These are phyloP conservation scores for Troides oblongomaculatus DNA, from an alignment of 2,888 invertebrate species.

Conservation along the genomic window DNA sequence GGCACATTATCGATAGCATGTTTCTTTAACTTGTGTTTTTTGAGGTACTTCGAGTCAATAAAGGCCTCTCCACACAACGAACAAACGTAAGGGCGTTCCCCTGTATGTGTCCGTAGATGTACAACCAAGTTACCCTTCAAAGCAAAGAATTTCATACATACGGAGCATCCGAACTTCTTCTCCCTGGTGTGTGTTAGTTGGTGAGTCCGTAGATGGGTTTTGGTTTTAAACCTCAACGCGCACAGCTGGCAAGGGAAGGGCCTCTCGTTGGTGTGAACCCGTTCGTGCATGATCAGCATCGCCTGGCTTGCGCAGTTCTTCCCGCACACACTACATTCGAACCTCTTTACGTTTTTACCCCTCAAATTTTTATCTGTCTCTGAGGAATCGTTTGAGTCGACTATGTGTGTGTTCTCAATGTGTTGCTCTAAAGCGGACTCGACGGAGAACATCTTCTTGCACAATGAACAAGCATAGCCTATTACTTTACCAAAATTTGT, in stretches of 20 bases:
- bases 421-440: conserved; percentile 70
- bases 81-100: conserved; percentile 74
- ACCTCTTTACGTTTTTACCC: conserved; percentile 55
- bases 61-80: conserved; percentile 70
- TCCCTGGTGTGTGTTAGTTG: conserved; percentile 75
- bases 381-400: conserved; percentile 55
- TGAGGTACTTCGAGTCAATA: conserved; percentile 77
- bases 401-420: conserved; percentile 63
- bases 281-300: conserved; percentile 74
- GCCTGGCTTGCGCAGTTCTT: conserved; percentile 74
- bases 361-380: conserved; percentile 58
- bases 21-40: conserved; percentile 73
- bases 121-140: conserved; percentile 75
- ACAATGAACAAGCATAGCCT: conserved; percentile 69
- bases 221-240: conserved; percentile 70
- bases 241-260: conserved; percentile 72
- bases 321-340: conserved; percentile 67
- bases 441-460: conserved; percentile 73
- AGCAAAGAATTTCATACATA: conserved; percentile 77
- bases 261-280: conserved; percentile 74
- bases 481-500: conserved; percentile 64
- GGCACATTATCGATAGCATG: conserved; percentile 67
- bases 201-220: conserved; percentile 73
- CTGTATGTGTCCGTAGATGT: conserved; percentile 74
- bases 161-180: conserved; percentile 76